phyloP scores from a whole-genome alignment of 2,113 vertebrate genomes.

The Pomatostomus ruficeps region DNA sequence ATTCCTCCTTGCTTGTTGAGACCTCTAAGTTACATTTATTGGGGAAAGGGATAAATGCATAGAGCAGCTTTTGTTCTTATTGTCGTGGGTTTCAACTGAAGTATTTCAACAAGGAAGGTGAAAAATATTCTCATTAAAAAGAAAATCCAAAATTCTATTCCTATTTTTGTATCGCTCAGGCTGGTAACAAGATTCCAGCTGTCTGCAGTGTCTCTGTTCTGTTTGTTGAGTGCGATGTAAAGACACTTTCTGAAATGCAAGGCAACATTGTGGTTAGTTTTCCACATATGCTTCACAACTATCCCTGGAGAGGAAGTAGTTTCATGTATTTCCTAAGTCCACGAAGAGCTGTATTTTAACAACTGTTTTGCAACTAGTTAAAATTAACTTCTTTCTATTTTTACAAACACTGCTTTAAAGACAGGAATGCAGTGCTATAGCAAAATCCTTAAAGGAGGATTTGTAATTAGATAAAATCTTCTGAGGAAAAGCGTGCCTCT shows the following conservation, averaged over 20 bases:
- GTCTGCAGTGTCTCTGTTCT: neutral
- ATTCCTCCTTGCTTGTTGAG: neutral
- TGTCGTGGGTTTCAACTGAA: neutral
- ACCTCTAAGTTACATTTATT: neutral
- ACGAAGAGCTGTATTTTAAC: neutral
- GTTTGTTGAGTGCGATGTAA: neutral
- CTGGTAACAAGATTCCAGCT: neutral
- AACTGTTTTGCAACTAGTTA: neutral
- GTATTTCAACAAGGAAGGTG: neutral
- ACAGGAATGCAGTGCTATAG: neutral
- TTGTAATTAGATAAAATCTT: neutral
- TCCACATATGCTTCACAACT: neutral
- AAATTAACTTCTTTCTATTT: neutral
- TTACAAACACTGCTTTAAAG: neutral
- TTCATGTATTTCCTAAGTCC: neutral
- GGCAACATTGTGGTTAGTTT: neutral
- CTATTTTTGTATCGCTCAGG: neutral
- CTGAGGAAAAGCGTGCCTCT: neutral
- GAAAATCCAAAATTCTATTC: neutral
- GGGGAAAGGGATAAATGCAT: neutral
- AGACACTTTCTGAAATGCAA: neutral
- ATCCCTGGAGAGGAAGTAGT: neutral
- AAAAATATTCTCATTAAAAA: neutral
- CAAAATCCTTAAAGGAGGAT: neutral
- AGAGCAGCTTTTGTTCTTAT: neutral